These are phyloP conservation scores for Sinocyclocheilus maitianheensis DNA, from an alignment of 2,113 vertebrate species.

Conservation along the genomic window DNA sequence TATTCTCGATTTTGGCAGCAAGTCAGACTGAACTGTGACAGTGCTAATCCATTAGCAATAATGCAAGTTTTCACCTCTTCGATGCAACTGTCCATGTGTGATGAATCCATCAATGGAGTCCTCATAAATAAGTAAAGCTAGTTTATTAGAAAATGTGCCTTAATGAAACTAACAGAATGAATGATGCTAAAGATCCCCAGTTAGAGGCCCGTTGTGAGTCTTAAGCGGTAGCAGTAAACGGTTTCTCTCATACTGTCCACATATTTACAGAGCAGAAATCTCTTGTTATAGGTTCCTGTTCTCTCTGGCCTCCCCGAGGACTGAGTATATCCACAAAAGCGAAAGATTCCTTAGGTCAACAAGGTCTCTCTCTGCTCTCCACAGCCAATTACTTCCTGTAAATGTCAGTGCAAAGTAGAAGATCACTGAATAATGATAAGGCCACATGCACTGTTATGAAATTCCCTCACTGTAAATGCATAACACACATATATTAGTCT, in stretches of 20 bases:
- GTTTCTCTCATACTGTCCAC: not conserved
- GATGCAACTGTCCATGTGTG: not conserved
- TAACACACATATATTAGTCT: too few relatives aligned
- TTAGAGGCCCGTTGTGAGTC: not conserved
- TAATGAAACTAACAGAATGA: not conserved
- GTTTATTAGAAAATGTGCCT: not conserved
- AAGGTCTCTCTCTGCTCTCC: constrained; percentile 38
- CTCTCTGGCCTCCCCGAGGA: constrained; percentile 17
- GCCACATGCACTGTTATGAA: constrained; percentile 23
- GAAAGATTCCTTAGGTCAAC: constrained; percentile 41
- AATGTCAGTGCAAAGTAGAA: constrained; percentile 57
- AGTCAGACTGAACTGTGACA: not conserved
- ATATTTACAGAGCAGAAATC: not conserved
- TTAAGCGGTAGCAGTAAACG: not conserved
- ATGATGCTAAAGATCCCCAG: not conserved
- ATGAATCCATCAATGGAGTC: not conserved
- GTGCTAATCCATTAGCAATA: constrained; percentile 2
- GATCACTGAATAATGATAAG: constrained; percentile 47
- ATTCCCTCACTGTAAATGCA: not conserved
- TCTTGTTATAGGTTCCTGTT: constrained; percentile 28
- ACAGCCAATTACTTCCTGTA: constrained; percentile 58
- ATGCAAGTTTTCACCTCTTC: not conserved
- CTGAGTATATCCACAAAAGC: constrained; percentile 38
- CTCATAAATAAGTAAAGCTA: not conserved
- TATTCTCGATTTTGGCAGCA: not conserved